Evolutionary conservation across 2,888 invertebrate species (phyloP), one percentile per base, ranked within the genome.

Genomic region (Leptinotarsa haldemani): DNA sequence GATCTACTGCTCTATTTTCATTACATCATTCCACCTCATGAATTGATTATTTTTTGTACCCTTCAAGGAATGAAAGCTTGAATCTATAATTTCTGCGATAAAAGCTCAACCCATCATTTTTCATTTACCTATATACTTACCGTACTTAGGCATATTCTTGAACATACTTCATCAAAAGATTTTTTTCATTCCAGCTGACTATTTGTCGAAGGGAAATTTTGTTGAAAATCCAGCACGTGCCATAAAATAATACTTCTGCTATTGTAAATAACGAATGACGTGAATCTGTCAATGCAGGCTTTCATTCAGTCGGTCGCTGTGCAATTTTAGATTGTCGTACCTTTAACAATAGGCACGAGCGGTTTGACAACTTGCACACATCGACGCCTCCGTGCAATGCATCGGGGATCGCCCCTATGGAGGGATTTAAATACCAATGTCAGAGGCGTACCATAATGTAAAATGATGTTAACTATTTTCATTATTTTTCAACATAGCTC

Each of bases 361-460:
- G 84, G 84, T 85, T 85, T 79, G 85, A 85, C 86, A 85, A 83
- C 83, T 80, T 80, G 83, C 84, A 85, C 85, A 85, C 85, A 86
- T 85, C 85, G 84, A 85, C 86, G 85, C 86, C 85, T 85, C 83
- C 77, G 76, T 83, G 82, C 82, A 83, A 85, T 84, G 82, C 80
- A 82, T 79, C 80, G 73, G 79, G 79, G 75, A 77, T 79, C 75
- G 79, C 79, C 82, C 81, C 81, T 74, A 74, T 69, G 70, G 69
- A 67, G 69, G 64, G 72, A 70, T 70, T 65, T 50, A 71, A 74
- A 74, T 69, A 61, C 52, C 52, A 61, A 65, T 52, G 7, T 22
- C 77, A 75, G 67, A 69, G 73, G 71, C 77, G 74, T 53, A 48
- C 47, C 20, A 12, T 48, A 18, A 47, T 25, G 5, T 2, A 9